A percentile compares a stretch with the other conserved stretches of the same genome.
Conservation (phyloP, 2,797 vertebrate species). For the Peromyscus melanophrys region DNA sequence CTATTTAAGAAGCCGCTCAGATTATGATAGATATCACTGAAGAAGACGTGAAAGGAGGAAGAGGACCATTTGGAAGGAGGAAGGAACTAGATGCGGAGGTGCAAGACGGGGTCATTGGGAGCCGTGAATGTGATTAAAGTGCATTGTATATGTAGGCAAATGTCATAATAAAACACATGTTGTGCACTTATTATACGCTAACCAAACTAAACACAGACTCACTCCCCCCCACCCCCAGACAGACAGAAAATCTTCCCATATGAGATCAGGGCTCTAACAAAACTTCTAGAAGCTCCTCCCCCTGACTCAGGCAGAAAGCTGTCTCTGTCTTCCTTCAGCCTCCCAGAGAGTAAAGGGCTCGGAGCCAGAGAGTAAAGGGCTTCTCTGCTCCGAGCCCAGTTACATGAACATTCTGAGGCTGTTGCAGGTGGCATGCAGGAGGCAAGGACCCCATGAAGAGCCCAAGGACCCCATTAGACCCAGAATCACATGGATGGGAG, state of each 20-base stretch:
- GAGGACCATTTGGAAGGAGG: not conserved
- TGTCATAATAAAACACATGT: not conserved
- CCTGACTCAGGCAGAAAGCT: not conserved
- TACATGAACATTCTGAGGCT: not conserved
- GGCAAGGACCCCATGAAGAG: not conserved
- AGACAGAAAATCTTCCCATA: not conserved
- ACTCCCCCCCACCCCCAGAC: not conserved
- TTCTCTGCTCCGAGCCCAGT: not conserved
- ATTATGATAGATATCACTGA: not conserved
- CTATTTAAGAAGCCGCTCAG: not conserved
- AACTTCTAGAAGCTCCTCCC: not conserved
- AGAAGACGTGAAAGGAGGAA: not conserved
- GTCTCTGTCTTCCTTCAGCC: too few relatives aligned
- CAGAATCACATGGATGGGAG: not conserved
- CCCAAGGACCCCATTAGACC: not conserved
- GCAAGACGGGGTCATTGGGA: not conserved
- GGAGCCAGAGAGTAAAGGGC: not conserved
- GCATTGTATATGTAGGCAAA: not conserved
- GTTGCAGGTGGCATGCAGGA: not conserved
- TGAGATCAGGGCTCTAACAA: not conserved
- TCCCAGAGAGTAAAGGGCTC: not conserved
- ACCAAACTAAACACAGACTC: not conserved
- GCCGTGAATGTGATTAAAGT: too few relatives aligned
- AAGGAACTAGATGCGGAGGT: not conserved
- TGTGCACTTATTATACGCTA: not conserved